These are phyloP conservation scores for Eueides isabella DNA, from an alignment of 1,140 invertebrate species.

Conservation along the genomic window DNA sequence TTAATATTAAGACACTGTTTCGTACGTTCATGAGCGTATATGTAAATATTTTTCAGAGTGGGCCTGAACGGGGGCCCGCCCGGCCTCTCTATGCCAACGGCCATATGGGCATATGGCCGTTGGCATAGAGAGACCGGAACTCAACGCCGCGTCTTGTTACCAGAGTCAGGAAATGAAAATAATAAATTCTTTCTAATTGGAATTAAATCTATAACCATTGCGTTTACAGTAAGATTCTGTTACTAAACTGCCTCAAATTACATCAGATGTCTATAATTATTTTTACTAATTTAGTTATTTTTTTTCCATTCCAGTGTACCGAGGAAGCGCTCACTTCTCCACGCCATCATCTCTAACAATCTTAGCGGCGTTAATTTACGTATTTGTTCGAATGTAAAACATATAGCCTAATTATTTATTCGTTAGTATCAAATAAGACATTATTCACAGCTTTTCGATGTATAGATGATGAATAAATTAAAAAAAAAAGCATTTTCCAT, in stretches of 20 bases:
- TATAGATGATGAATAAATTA: slow-evolving; percentile 17
- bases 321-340: slow-evolving; percentile 47
- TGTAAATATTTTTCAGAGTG: no score
- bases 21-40: no score
- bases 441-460: slow-evolving; percentile 33
- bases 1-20: no score
- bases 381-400: slow-evolving; percentile 69
- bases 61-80: no score
- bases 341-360: slow-evolving; percentile 41
- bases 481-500: slow-evolving; percentile 26
- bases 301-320: slow-evolving; percentile 56
- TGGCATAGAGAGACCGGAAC: no score
- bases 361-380: slow-evolving; percentile 57
- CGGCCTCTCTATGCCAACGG: no score
- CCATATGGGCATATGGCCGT: no score
- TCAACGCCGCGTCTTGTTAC: no score
- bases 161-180: no score
- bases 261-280: neutral
- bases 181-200: no score
- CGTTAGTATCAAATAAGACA: slow-evolving; percentile 49
- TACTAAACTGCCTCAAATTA: no score
- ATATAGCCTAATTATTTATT: slow-evolving; percentile 66
- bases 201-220: no score
- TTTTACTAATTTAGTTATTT: neutral
- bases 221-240: neutral